Percentiles rank a stretch among this genome's conserved stretches.
Evolutionary conservation across 2,797 vertebrate genomes (phyloP).

Genomic region (Sciaenops ocellatus): DNA sequence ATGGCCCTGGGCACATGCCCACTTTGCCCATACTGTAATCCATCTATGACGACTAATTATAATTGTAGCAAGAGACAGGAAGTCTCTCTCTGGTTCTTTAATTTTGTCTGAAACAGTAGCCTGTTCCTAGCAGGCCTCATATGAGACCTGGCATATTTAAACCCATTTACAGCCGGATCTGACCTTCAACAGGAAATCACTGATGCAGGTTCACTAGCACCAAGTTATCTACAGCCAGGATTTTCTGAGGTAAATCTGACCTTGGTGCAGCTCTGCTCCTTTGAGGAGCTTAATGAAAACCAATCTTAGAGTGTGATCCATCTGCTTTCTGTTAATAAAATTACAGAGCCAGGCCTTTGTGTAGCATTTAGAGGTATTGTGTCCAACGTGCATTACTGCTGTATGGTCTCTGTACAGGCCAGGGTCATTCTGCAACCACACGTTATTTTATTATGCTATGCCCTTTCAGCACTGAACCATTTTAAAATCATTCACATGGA

Average conservation of each 20-base stretch:
- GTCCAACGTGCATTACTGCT: background rate
- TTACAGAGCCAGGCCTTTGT: slow-evolving; percentile 47
- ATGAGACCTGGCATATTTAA: slow-evolving; percentile 61
- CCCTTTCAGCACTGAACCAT: background rate
- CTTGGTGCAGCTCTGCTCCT: slow-evolving; percentile 43
- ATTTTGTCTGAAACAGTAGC: slow-evolving; percentile 43
- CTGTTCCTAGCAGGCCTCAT: slow-evolving; percentile 39
- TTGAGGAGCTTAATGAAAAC: slow-evolving; percentile 55
- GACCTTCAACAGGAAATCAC: slow-evolving; percentile 38
- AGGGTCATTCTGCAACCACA: background rate
- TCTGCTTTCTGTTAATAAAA: slow-evolving; percentile 54
- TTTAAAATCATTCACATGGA: background rate
- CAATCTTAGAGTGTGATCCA: slow-evolving; percentile 48
- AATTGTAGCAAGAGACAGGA: slow-evolving; percentile 54
- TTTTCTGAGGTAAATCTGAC: slow-evolving; percentile 43
- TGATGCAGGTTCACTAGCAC: slow-evolving; percentile 22
- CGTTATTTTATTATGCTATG: slow-evolving; percentile 18
- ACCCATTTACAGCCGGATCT: slow-evolving; percentile 62
- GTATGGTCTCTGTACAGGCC: background rate
- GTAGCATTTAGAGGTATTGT: slow-evolving; percentile 9
- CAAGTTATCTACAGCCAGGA: slow-evolving; percentile 29
- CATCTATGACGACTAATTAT: slow-evolving; percentile 25
- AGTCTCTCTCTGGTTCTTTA: slow-evolving; percentile 54
- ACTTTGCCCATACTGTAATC: background rate
- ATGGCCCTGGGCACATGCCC: background rate